Percentiles rank a stretch among this genome's conserved stretches.
Conservation (phyloP, 2,888 invertebrate genomes). For the Ophion ellenae region DNA sequence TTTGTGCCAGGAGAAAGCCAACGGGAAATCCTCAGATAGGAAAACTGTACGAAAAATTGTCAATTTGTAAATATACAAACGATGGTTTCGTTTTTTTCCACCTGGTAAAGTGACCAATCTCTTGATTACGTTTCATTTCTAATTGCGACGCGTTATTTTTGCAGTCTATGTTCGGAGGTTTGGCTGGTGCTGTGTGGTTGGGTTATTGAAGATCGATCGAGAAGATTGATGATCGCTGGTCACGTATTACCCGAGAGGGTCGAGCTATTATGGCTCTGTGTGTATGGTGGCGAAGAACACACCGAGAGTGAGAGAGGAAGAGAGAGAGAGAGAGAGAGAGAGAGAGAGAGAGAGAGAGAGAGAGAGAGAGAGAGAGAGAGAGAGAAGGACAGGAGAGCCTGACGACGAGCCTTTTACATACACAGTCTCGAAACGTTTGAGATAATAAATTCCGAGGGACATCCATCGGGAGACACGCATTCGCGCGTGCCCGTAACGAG, state of each 20-base stretch:
- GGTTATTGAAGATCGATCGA: slow-evolving; percentile 47
- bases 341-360: no score
- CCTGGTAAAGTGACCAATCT: neutral
- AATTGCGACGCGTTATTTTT: slow-evolving; percentile 23
- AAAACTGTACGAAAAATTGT: neutral
- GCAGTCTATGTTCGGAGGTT: slow-evolving; percentile 12
- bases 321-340: slow-evolving; percentile 59
- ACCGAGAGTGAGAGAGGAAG: slow-evolving; percentile 2
- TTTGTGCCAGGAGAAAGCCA: no score
- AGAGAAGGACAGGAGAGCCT: slow-evolving; percentile 37
- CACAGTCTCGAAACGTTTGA: slow-evolving; percentile 55
- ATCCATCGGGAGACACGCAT: slow-evolving; percentile 58
- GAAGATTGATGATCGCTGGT: slow-evolving; percentile 46
- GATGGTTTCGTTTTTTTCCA: neutral
- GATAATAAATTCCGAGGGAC: slow-evolving; percentile 71
- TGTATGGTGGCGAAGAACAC: neutral
- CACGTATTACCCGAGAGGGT: slow-evolving; percentile 50
- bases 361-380: slow-evolving; percentile 27
- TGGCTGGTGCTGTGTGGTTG: neutral
- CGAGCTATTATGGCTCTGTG: slow-evolving; percentile 26
- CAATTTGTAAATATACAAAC: neutral
- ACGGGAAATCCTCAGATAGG: neutral
- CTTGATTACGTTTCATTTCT: slow-evolving; percentile 9
- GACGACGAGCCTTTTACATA: slow-evolving; percentile 63
- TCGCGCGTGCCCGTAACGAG: slow-evolving; percentile 61